Base-by-base conservation (phyloP, 2,113 vertebrate species). In the Eurystomus gularis region DNA sequence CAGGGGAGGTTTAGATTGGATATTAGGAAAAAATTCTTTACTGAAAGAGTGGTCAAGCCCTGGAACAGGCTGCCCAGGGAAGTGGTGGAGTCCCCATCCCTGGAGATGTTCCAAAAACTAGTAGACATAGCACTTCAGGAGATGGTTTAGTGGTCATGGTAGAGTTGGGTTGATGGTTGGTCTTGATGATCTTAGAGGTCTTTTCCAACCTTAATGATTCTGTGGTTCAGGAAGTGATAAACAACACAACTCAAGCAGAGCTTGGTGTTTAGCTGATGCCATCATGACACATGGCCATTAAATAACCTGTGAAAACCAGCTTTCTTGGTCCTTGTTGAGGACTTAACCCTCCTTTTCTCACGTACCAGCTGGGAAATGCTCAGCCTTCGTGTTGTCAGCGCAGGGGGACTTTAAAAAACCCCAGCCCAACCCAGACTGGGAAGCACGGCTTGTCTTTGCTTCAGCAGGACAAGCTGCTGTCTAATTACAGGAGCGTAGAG, bases 271-370 rank as follows among this genome's bases (percentile, higher is more conserved):
- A 25, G 33, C 42, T 9, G 11, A n/a, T 66, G 42, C 86, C 44
- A 19, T 31, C 37, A 3, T 11, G 11, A 26, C 69, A 46, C 0
- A 0, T 48, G 81, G 25, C 54, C 10, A 0, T 24, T 51, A 33
- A 33, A 17, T 48, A 58, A 9, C 37, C 24, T 60, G 19, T 20
- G 7, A 0, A 0, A 73, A 40, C 3, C 23, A 46, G 31, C 23
- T 51, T 49, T 60, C 4, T 3, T 49, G 6, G 11, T n/a, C 11
- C n/a, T 52, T 61, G 54, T 26, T 55, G 37, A 58, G 76, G 25
- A 15, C 31, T 82, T 76, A 25, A 55, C 39, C 35, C 35, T 88
- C 33, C 23, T 4, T 44, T 61, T 55, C 52, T 29, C 1, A 4
- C 2, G 14, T 76, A 19, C 51, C 57, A 72, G 26, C 17, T 65